A percentile compares a stretch with the other conserved stretches of the same genome.
phyloP scores from a whole-genome alignment of 1,140 invertebrate species.

The Lordiphosa mommai region DNA sequence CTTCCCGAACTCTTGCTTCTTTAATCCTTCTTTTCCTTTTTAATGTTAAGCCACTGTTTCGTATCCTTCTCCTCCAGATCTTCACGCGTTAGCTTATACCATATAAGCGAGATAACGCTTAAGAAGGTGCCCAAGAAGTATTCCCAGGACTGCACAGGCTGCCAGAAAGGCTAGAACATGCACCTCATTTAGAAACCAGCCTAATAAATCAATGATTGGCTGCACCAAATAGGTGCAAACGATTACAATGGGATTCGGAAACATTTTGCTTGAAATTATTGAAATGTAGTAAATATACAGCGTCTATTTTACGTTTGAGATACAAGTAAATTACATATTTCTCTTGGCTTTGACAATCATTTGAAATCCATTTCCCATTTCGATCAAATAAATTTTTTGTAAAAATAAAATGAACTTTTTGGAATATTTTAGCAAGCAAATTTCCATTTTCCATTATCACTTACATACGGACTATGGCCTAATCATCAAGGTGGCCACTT shows the following conservation, averaged over 20 bases:
- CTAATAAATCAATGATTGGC: conserved; percentile 36
- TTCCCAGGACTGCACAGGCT: conserved; percentile 19
- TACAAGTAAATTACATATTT: neutral
- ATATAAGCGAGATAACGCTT: conserved; percentile 28
- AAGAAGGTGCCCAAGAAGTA: conserved; percentile 22
- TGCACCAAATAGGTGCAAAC: conserved; percentile 23
- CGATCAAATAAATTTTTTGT: conserved; percentile 3
- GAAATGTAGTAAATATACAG: neutral
- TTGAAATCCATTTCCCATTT: neutral
- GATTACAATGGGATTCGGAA: conserved; percentile 49
- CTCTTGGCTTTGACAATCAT: neutral
- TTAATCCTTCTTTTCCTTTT: too few relatives aligned
- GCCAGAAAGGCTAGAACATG: conserved; percentile 23
- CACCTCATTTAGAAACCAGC: conserved; percentile 30
- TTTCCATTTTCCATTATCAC: conserved; percentile 33
- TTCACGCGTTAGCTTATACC: conserved; percentile 17
- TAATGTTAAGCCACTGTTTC: too few relatives aligned
- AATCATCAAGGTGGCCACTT: conserved; percentile 43
- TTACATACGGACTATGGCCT: conserved; percentile 41
- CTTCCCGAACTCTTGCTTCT: too few relatives aligned
- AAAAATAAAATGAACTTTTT: conserved; percentile 25
- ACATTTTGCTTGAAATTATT: conserved; percentile 16
- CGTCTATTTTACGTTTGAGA: neutral
- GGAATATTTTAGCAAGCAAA: conserved; percentile 38
- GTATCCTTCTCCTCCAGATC: too few relatives aligned